These are phyloP conservation scores for Sinella curviseta DNA, from an alignment of 1,140 invertebrate species.

Conservation along the genomic window DNA sequence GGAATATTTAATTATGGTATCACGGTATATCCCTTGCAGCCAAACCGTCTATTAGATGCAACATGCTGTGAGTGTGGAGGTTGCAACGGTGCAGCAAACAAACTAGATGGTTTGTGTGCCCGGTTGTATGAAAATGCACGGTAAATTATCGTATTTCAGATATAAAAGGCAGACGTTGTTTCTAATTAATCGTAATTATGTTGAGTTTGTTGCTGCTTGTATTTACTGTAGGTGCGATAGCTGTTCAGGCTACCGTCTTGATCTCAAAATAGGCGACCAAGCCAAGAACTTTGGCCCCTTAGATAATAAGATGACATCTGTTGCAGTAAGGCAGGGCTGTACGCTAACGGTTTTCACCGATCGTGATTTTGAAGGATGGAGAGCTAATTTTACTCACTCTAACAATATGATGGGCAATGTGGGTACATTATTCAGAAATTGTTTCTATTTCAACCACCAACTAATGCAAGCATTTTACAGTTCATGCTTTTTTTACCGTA, in stretches of 20 bases:
- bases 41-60: neutral
- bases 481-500: neutral
- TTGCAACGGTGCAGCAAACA: neutral
- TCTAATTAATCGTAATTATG: neutral
- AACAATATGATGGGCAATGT: slow-evolving; percentile 12
- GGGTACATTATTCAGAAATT: no score
- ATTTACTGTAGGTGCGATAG: neutral
- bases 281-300: neutral
- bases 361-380: neutral
- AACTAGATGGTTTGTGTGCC: neutral
- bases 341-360: slow-evolving; percentile 4
- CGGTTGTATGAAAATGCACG: neutral
- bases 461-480: neutral
- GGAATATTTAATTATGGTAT: no score
- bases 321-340: slow-evolving; percentile 21
- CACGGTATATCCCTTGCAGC: no score
- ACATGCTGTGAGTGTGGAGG: slow-evolving; percentile 30
- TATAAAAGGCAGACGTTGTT: neutral
- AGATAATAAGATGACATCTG: neutral
- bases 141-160: no score
- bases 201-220: neutral
- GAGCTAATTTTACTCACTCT: slow-evolving; percentile 28
- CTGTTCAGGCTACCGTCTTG: slow-evolving; percentile 4
- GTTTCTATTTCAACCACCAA: neutral
- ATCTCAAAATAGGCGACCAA: neutral